These are phyloP conservation scores for Toxotes chatareus DNA, from an alignment of 2,113 vertebrate species.

Conservation along the genomic window DNA sequence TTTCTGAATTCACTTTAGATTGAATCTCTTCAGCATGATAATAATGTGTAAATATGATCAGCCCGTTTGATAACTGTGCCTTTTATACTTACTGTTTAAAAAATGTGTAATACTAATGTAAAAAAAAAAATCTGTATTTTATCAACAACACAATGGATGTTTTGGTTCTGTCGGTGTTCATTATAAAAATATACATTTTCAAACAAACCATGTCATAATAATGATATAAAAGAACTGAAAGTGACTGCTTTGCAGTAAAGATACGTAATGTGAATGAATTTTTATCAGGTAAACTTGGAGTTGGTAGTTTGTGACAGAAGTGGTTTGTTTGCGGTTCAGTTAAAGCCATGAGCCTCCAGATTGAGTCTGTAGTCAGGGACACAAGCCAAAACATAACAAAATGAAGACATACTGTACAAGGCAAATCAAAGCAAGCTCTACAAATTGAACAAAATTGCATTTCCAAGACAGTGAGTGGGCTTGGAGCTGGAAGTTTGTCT, in stretches of 20 bases:
- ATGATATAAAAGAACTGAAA: background rate
- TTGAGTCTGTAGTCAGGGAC: background rate
- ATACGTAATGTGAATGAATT: too few relatives aligned
- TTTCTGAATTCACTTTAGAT: too few relatives aligned
- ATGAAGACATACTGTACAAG: background rate
- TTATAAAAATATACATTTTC: background rate
- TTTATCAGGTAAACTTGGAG: background rate
- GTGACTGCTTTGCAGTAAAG: too few relatives aligned
- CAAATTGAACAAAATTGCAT: background rate
- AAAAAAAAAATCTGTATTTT: too few relatives aligned
- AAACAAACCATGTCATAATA: background rate
- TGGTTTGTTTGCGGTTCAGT: background rate
- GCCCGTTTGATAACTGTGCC: too few relatives aligned
- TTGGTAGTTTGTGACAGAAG: background rate
- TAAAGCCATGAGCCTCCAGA: background rate
- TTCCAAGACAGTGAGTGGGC: slow-evolving; percentile 22
- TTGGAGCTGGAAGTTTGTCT: too few relatives aligned
- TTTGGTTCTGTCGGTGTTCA: too few relatives aligned
- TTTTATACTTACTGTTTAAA: too few relatives aligned
- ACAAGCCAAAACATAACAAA: slow-evolving; percentile 11
- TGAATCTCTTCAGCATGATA: too few relatives aligned
- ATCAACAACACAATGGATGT: too few relatives aligned
- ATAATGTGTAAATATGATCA: too few relatives aligned
- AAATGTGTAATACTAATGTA: too few relatives aligned
- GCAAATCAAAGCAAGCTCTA: background rate